A percentile compares a stretch with the other conserved stretches of the same genome.
phyloP scores from a whole-genome alignment of 2,888 invertebrate genomes.

The Acanthosepion pharaonis region DNA sequence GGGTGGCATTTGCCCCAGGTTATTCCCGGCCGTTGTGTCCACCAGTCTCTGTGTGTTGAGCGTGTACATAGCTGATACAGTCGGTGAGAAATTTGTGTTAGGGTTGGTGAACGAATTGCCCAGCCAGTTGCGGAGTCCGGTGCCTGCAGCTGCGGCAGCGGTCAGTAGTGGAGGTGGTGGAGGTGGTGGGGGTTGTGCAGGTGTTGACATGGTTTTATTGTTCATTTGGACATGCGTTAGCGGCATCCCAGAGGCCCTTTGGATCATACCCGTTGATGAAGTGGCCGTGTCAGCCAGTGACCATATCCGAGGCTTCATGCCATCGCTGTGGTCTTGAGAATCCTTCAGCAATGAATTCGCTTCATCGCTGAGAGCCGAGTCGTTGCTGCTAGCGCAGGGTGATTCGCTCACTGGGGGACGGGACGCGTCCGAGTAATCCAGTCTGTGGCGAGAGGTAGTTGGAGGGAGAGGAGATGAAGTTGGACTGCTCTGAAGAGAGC shows the following conservation, averaged over 20 bases:
- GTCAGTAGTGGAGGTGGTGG: neutral
- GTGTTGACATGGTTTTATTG: slow-evolving; percentile 41
- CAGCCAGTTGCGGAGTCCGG: slow-evolving; percentile 34
- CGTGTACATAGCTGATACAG: slow-evolving; percentile 45
- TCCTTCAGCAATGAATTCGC: slow-evolving; percentile 60
- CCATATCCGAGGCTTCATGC: slow-evolving; percentile 70
- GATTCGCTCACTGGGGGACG: slow-evolving; percentile 55
- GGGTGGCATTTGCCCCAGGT: slow-evolving; percentile 40
- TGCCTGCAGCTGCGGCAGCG: slow-evolving; percentile 25
- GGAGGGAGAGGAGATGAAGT: slow-evolving; percentile 47
- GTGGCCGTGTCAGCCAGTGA: slow-evolving; percentile 72
- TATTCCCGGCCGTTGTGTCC: slow-evolving; percentile 23
- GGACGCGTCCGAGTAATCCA: slow-evolving; percentile 49
- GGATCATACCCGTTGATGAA: slow-evolving; percentile 58
- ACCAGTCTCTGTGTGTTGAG: slow-evolving; percentile 38
- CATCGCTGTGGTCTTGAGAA: slow-evolving; percentile 55
- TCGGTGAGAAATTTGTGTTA: slow-evolving; percentile 24
- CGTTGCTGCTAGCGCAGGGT: slow-evolving; percentile 69
- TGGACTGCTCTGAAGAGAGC: slow-evolving; percentile 45
- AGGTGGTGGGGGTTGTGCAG: slow-evolving; percentile 24
- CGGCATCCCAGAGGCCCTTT: slow-evolving; percentile 4
- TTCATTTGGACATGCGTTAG: slow-evolving; percentile 45
- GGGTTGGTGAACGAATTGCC: slow-evolving; percentile 44
- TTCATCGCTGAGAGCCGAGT: slow-evolving; percentile 68
- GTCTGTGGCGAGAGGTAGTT: slow-evolving; percentile 55